Conservation (phyloP, 2,888 invertebrate species). For the Acleris holmiana region DNA sequence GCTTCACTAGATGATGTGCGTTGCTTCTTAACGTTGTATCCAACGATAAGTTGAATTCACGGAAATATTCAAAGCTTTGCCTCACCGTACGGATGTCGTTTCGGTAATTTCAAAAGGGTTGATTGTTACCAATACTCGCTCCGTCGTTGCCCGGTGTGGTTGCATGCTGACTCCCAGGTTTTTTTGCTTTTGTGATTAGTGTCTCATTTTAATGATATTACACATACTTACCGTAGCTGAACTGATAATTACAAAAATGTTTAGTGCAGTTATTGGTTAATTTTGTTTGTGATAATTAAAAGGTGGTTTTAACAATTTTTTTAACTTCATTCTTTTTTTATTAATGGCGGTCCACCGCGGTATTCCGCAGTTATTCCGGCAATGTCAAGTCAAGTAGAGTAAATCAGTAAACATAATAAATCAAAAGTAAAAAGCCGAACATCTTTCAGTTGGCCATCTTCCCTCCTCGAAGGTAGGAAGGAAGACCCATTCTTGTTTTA, state of each 20-base stretch:
- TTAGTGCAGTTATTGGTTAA: not conserved
- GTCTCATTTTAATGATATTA: conserved; percentile 4
- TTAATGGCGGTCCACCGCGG: too few species aligned
- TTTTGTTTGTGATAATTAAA: too few species aligned
- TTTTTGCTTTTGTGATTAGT: conserved; percentile 35
- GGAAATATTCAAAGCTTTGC: conserved; percentile 48
- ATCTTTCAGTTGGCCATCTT: too few species aligned
- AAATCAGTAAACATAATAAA: too few species aligned
- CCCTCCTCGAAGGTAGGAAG: too few species aligned
- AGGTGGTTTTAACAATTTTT: too few species aligned
- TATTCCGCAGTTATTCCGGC: too few species aligned
- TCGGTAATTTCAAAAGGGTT: conserved; percentile 83
- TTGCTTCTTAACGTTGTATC: too few species aligned
- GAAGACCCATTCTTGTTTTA: too few species aligned
- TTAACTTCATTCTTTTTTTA: too few species aligned
- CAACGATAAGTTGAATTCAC: not conserved
- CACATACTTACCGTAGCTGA: not conserved
- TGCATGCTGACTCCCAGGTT: conserved; percentile 51
- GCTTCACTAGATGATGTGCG: not conserved
- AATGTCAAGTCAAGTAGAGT: too few species aligned
- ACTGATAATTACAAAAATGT: not conserved
- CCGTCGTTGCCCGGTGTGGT: conserved; percentile 66
- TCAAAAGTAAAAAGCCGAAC: too few species aligned
- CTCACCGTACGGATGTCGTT: conserved; percentile 61
- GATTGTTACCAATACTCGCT: conserved; percentile 75